A percentile compares a stretch with the other conserved stretches of the same genome.
phyloP scores from a whole-genome alignment of 2,797 vertebrate species.

The Rhinatrema bivittatum region DNA sequence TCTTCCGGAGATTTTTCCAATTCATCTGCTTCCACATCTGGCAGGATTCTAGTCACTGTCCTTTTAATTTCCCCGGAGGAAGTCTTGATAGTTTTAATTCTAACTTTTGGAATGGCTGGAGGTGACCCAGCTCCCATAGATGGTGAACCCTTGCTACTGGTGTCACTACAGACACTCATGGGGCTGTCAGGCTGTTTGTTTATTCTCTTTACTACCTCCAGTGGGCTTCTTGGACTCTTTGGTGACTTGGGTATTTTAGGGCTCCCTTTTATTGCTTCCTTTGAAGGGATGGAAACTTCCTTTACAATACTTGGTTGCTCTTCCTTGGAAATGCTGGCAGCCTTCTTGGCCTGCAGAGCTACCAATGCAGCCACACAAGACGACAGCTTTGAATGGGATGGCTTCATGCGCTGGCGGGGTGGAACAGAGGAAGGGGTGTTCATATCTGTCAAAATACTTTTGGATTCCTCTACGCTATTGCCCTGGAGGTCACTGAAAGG shows the following conservation, averaged over 20 bases:
- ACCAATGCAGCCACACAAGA: constrained; percentile 86
- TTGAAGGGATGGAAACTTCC: constrained; percentile 56
- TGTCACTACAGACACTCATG: constrained; percentile 83
- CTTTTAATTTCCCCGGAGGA: constrained; percentile 90
- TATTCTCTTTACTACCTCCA: constrained; percentile 74
- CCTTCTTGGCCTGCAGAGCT: constrained; percentile 81
- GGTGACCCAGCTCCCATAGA: constrained; percentile 78
- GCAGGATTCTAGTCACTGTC: constrained; percentile 84
- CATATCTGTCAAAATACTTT: constrained; percentile 37
- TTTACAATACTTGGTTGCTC: constrained; percentile 53
- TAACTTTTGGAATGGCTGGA: constrained; percentile 87
- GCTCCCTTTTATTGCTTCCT: constrained; percentile 66
- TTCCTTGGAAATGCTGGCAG: constrained; percentile 55
- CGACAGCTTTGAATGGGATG: constrained; percentile 76
- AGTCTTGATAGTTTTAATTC: constrained; percentile 96
- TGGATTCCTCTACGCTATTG: constrained; percentile 46
- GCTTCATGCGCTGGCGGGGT: constrained; percentile 64
- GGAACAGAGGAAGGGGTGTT: constrained; percentile 42
- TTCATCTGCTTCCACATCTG: constrained; percentile 83
- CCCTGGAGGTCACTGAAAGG: constrained; percentile 45
- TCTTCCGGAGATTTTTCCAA: constrained; percentile 72
- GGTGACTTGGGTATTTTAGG: constrained; percentile 84
- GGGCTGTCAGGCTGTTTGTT: constrained; percentile 84
- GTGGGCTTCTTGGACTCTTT: constrained; percentile 82
- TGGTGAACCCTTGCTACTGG: constrained; percentile 81